These are phyloP conservation scores for Zeus faber DNA, from an alignment of 2,113 vertebrate genomes.

Conservation along the genomic window DNA sequence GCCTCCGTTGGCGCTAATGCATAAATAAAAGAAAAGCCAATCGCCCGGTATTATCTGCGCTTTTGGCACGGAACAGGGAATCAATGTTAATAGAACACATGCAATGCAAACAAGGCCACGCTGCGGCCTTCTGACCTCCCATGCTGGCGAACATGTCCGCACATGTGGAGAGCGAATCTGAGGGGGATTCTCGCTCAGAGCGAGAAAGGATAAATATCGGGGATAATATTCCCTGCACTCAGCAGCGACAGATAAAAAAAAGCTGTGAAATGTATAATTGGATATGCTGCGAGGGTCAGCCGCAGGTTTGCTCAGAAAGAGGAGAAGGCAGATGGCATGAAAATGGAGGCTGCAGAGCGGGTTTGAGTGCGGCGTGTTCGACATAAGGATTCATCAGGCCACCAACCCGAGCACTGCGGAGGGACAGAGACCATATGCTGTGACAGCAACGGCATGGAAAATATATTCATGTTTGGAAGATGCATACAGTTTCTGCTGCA, in stretches of 20 bases:
- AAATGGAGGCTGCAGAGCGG: conserved; percentile 27
- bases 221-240: conserved; percentile 54
- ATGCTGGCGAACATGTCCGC: conserved; percentile 24
- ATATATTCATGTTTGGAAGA: conserved; percentile 28
- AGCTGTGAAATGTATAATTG: conserved; percentile 60
- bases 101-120: conserved; percentile 34
- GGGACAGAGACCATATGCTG: conserved; percentile 18
- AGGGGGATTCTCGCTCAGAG: conserved; percentile 15
- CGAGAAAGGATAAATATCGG: conserved; percentile 39
- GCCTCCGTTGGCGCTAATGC: conserved; percentile 37
- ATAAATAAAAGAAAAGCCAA: conserved; percentile 70
- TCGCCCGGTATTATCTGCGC: conserved; percentile 36
- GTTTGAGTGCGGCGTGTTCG: background rate
- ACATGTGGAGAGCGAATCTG: conserved; percentile 29
- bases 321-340: conserved; percentile 25
- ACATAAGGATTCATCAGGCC: conserved; percentile 12
- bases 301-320: conserved; percentile 26
- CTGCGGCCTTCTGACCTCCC: conserved; percentile 40
- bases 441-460: conserved; percentile 23
- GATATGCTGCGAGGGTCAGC: conserved; percentile 58
- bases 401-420: conserved; percentile 6
- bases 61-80: conserved; percentile 30
- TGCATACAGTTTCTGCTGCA: conserved; percentile 6
- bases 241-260: conserved; percentile 45
- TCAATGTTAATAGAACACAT: conserved; percentile 49